Conservation (phyloP, 2,888 invertebrate genomes). For the Drosophila mayaguana region DNA sequence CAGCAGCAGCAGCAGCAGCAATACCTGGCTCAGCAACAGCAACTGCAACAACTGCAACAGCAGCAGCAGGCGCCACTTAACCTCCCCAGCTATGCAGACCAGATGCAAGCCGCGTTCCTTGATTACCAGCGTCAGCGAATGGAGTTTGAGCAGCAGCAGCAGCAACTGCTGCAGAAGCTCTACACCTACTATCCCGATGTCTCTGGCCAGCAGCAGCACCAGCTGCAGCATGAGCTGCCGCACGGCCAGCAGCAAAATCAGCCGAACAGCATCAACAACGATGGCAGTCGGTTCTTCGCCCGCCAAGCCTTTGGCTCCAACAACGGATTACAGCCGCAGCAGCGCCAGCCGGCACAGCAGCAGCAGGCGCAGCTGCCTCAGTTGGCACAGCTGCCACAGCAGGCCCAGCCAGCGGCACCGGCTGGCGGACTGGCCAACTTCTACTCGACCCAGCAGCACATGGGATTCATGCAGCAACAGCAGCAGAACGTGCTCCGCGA, state of each 20-base stretch:
- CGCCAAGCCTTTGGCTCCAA: slow-evolving; percentile 32
- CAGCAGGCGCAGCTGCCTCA: not conserved
- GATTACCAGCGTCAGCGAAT: slow-evolving; percentile 77
- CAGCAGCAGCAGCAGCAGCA: slow-evolving; percentile 55
- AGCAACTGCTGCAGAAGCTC: slow-evolving; percentile 75
- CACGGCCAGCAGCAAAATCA: slow-evolving; percentile 9
- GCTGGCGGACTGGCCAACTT: slow-evolving; percentile 58
- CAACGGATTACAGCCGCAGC: slow-evolving; percentile 58
- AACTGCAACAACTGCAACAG: slow-evolving; percentile 33
- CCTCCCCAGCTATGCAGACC: slow-evolving; percentile 65
- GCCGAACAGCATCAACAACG: slow-evolving; percentile 2
- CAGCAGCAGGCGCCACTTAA: slow-evolving; percentile 25
- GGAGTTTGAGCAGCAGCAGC: slow-evolving; percentile 75
- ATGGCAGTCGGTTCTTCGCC: slow-evolving; percentile 18
- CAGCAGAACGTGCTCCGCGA: slow-evolving; percentile 72
- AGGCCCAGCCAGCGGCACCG: slow-evolving; percentile 20
- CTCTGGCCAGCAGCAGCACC: slow-evolving; percentile 45
- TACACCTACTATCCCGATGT: slow-evolving; percentile 69
- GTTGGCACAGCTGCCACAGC: slow-evolving; percentile 14
- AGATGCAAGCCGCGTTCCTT: slow-evolving; percentile 74
- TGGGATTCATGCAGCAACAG: slow-evolving; percentile 80
- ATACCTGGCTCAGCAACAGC: slow-evolving; percentile 26
- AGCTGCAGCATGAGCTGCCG: slow-evolving; percentile 8
- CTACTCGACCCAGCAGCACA: slow-evolving; percentile 83
- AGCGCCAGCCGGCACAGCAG: slow-evolving; percentile 14